These are phyloP conservation scores for Menidia beryllina DNA, from an alignment of 2,113 vertebrate genomes.

Conservation along the genomic window DNA sequence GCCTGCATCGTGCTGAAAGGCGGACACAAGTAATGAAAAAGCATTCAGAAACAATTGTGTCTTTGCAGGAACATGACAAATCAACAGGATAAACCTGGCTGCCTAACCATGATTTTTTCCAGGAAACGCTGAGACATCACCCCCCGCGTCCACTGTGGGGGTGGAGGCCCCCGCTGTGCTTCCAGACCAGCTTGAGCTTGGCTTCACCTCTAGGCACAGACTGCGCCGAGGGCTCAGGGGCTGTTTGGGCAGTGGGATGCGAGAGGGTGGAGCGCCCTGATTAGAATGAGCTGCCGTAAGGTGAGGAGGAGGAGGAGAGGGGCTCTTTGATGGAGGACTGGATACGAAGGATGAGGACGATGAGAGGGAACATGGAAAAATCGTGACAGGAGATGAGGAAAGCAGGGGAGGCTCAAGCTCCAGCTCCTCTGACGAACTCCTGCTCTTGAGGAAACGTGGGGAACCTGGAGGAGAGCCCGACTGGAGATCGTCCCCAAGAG, in stretches of 20 bases:
- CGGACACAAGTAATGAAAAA: constrained; percentile 8
- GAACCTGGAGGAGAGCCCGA: constrained; percentile 41
- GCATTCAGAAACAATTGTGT: neutral
- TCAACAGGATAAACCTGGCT: neutral
- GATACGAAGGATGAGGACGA: neutral
- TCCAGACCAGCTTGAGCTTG: neutral
- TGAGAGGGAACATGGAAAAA: constrained; percentile 5
- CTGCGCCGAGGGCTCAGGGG: constrained; percentile 61
- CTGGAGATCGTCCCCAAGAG: constrained; percentile 86
- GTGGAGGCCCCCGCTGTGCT: neutral
- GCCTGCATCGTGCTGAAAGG: constrained; percentile 29
- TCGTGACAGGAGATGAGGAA: constrained; percentile 79
- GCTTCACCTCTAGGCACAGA: constrained; percentile 48
- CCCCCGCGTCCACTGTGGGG: constrained; percentile 1
- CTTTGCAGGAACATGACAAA: neutral
- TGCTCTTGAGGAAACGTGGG: constrained; percentile 21
- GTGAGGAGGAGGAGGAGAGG: constrained; percentile 7
- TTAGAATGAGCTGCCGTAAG: neutral
- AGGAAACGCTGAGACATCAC: neutral
- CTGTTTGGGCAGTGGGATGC: constrained; percentile 72
- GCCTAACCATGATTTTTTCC: constrained; percentile 54
- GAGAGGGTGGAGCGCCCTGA: constrained; percentile 46
- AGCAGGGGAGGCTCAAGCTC: constrained; percentile 53
- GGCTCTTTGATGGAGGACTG: neutral
- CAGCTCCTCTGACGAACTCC: constrained; percentile 32